Base-by-base conservation (phyloP, 1,140 invertebrate genomes). In the Tribolium madens region DNA sequence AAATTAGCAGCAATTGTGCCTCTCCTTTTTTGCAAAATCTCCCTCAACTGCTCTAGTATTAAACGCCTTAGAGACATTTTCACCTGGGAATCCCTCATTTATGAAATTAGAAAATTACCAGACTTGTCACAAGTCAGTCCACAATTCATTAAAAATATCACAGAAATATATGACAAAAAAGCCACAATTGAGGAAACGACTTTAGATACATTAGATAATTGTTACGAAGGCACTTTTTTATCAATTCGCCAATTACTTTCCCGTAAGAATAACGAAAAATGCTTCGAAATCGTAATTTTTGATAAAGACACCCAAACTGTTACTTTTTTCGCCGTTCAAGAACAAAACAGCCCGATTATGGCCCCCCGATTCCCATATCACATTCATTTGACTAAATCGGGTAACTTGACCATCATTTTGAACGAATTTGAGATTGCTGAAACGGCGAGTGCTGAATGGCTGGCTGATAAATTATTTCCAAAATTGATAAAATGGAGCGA, bases 401-500 rank as follows among this genome's bases (percentile, higher is more conserved):
- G 53, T n/a, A 75, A 78, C 72, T 12, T 85, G 73, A 74, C 76
- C 75, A 79, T 85, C 14, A 78, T 76, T 52, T 71, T 86, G 3
- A 31, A 81, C 18, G 46, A 81, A 36, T 76, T 79, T 77, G 74
- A 81, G 75, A 68, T 80, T 81, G 74, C 79, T 2, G 80, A 85
- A 71, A 83, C 74, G 15, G 84, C 85, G 76, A 87, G 86, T 83
- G 85, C 87, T 26, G 75, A 82, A 18, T 92, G 91, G 91, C 83
- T 92, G 3, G 81, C 84, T 46, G 84, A 87, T 5, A 87, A 86
- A 78, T 83, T 92, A 9, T 86, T 94, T 75, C 87, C 88, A 6
- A 92, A 93, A 83, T 83, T 95, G 57, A 78, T 89, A 0, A 93
- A 90, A 78, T 95, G 93, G 94, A 87, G 88, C 76, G 82, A 89